Evolutionary conservation across 1,140 invertebrate species (phyloP), one percentile per base, ranked within the genome.

Genomic region (Brachionus rubens): DNA sequence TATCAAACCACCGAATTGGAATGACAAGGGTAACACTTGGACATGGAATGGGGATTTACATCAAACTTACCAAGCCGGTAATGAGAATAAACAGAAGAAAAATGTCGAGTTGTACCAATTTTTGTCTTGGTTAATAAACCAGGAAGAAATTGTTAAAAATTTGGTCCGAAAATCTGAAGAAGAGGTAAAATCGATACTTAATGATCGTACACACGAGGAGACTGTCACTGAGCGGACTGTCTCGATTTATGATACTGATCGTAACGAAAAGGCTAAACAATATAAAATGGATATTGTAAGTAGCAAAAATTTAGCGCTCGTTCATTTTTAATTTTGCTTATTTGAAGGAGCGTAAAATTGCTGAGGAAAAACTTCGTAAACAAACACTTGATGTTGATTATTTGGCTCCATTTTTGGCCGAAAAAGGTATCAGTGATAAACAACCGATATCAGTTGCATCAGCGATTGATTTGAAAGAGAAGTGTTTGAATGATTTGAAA

Each of bases 321-420:
- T 52, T 26, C 6, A 24, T 24, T 12, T 52, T 52, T 26, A 41
- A 16, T 67, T 77, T 28, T 28, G 26, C 6, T 4, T 12, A 24
- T 3, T 12, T 50, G 16, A 43, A 85, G 83, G 84, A 85, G 76
- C 77, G 79, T 75, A 78, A 79, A 68, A 78, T 80, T 36, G 26
- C 80, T 46, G 83, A 84, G 78, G 83, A 84, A 78, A 83, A 81
- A 75, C 79, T 81, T 78, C 77, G 82, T 28, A 83, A 82, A 78
- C 80, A 85, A 75, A 84, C 83, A 47, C 82, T 82, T 81, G 83
- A 86, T 76, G 80, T 85, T 21, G 84, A 86, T 78, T 85, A 85
- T 78, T 79, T 86, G 48, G 83, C 83, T 5, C 84, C 85, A 59
- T 86, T 85, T 79, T 77, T 85, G 47, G 82, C 83, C 12, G 81